These are phyloP conservation scores for Barnardius zonarius DNA, from an alignment of 2,113 vertebrate species.

Conservation along the genomic window DNA sequence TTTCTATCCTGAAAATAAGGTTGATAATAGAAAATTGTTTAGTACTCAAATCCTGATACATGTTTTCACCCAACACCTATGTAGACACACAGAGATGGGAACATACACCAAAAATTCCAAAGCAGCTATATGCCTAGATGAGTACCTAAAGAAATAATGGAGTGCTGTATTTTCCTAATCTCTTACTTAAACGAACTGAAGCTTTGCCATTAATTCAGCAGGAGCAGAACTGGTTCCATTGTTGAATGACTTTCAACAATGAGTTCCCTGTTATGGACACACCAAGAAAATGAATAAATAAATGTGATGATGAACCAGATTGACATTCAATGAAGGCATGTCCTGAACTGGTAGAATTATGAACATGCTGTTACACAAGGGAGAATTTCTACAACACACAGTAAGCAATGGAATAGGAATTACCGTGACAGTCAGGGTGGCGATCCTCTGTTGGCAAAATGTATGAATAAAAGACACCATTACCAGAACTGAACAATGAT, in stretches of 20 bases:
- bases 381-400: slow-evolving; percentile 27
- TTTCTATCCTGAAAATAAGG: background rate
- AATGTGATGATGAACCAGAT: background rate
- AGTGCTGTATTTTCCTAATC: background rate
- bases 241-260: background rate
- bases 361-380: slow-evolving; percentile 43
- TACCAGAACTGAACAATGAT: slow-evolving; percentile 57
- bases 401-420: slow-evolving; percentile 74
- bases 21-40: background rate
- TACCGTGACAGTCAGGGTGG: slow-evolving; percentile 99
- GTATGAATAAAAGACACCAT: slow-evolving; percentile 76
- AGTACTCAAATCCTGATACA: background rate
- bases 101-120: background rate
- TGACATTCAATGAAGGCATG: background rate
- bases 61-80: background rate
- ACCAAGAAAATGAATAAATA: background rate
- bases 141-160: background rate
- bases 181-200: background rate
- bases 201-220: slow-evolving; percentile 22
- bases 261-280: background rate
- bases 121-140: background rate
- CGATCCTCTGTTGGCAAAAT: slow-evolving; percentile 93
- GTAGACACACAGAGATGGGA: background rate
- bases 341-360: slow-evolving; percentile 1
- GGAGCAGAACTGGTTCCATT: background rate